Base-by-base conservation (phyloP, 2,797 vertebrate genomes). In the Rhinichthys osculus region DNA sequence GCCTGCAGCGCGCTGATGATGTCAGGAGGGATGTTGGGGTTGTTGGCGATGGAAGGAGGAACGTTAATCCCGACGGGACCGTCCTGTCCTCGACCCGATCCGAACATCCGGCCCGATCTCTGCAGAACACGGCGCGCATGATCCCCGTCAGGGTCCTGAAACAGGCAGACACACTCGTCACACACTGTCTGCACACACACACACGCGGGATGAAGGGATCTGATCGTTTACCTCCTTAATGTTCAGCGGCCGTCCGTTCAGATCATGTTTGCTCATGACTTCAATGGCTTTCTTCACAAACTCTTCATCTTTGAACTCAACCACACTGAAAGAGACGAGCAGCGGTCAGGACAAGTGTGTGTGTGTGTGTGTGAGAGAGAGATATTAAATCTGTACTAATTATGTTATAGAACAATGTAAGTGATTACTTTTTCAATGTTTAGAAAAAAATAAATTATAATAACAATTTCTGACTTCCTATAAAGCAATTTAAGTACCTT, bases 301-400 rank as follows among this genome's bases (percentile, higher is more conserved):
- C 92, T 99, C 98, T 92, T 98, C 97, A 94, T 99, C 98, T 96
- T 97, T 99, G 92, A 99, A 99, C 94, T 99, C 98, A 90, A 99
- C 98, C 92, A 99, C 98, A 93, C 98, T 99, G 94, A 78, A 89
- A 67, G 35, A 83, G 74, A 88, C 71, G 9, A n/a, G 82, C 85
- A 30, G 33, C 13, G 5, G 50, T 64, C 5, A 66, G 16, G 30
- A 33, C 13, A 17, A 2, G 14, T 33, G 14, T 66, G 64, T 66
- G 27, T 14, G n/a, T 27, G 54, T 1, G 19, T 8, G 52, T 21
- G 54, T 0, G 21, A 10, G 54, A 47, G 54, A 0, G 21, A 10
- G 54, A 47, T 3, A 44, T 13, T 44, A 44, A 44, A 44, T 44
- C 11, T 44, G 44, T 44, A 44, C 44, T 44, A 44, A 13, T 44